Evolutionary conservation across 2,113 vertebrate species (phyloP), one percentile per base, ranked within the genome.

Genomic region (Ciconia maguari): DNA sequence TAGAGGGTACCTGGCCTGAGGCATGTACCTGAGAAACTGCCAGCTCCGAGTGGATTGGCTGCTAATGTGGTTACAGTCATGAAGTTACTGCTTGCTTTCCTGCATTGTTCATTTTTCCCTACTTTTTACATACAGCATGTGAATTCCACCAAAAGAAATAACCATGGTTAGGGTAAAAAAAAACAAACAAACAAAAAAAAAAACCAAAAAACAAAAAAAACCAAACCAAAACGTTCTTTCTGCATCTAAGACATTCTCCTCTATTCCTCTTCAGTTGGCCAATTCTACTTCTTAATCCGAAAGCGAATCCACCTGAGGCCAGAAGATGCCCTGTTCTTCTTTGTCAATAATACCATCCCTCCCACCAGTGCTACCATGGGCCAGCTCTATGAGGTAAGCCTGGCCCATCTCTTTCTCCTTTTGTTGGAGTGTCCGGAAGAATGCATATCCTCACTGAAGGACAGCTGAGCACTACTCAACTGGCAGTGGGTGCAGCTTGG

Each of bases 261-360:
- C 85, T 95, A 6, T 85, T 92, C 54, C 64, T 83, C 62, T 89
- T 61, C 93, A 99, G 99, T 99, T 92, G 99, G 99, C 66, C 99
- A 99, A 16, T 98, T 99, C 98, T 99, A 99, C 96, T 99, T 99
- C 98, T 98, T 99, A 97, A 99, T 99, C 96, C 98, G 99, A 92
- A 99, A 99, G 98, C 98, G 99, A 62, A 98, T 99, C 93, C 99
- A 99, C 95, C 98, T 99, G 98, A 98, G 99, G 96, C 99, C 99
- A 0, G 99, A 99, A 90, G 99, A 99, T 86, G 99, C 99, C 7
- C 98, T 99, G 68, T 99, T 99, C 98, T 99, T 99, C 98, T 99
- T 99, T 6, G 99, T 99, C 95, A 99, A 99, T 98, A 99, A 99
- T 91, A 99, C 99, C 51, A 99, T 99, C 85, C 99, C 99, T 83